Conservation (phyloP, 2,888 invertebrate genomes). For the Stegana nigrithorax region DNA sequence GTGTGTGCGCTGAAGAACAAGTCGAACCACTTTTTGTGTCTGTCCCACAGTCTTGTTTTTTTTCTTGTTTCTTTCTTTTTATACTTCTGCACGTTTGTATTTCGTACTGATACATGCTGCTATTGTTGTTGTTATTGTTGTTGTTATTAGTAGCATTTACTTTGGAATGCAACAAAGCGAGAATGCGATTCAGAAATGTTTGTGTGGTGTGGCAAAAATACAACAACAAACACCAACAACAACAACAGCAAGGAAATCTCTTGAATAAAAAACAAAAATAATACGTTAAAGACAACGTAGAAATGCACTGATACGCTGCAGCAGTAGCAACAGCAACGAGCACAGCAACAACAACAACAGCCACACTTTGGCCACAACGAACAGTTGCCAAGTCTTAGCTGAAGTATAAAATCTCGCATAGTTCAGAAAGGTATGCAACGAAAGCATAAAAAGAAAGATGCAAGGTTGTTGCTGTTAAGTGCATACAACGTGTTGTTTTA, state of each 20-base stretch:
- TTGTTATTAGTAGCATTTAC: conserved; percentile 62
- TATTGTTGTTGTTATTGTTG: conserved; percentile 34
- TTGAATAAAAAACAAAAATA: conserved; percentile 1
- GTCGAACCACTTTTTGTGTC: conserved; percentile 60
- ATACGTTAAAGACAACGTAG: neutral
- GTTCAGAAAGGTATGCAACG: neutral
- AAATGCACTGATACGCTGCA: too few relatives aligned
- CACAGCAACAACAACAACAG: too few relatives aligned
- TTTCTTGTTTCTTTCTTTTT: conserved; percentile 35
- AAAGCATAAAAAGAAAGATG: neutral
- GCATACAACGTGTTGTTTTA: conserved; percentile 5
- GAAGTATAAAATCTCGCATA: too few relatives aligned
- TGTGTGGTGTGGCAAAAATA: conserved; percentile 11
- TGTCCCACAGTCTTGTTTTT: conserved; percentile 28
- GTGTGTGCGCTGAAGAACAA: conserved; percentile 56
- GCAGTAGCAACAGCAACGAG: too few relatives aligned
- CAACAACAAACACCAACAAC: neutral
- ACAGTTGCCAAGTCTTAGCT: too few relatives aligned
- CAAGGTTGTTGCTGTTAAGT: conserved; percentile 4
- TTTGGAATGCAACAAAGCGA: conserved; percentile 62
- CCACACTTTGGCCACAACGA: too few relatives aligned
- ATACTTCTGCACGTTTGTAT: conserved; percentile 31
- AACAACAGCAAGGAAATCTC: neutral
- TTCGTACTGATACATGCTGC: conserved; percentile 22
- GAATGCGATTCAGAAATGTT: conserved; percentile 51